These are phyloP conservation scores for Lipophrys pholis DNA, from an alignment of 2,113 vertebrate species.

Conservation along the genomic window DNA sequence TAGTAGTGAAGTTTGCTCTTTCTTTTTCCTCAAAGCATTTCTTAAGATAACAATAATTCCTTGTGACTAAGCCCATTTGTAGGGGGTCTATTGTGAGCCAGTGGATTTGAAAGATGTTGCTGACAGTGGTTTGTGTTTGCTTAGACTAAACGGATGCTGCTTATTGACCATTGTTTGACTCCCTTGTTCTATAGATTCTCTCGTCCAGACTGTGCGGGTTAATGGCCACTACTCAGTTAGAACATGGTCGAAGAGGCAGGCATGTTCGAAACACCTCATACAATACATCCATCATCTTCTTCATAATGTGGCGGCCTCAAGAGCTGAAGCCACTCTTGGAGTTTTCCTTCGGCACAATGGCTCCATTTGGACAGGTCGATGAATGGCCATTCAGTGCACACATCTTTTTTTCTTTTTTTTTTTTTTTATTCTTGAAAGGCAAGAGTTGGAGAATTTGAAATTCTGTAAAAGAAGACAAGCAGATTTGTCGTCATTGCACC, in stretches of 20 bases:
- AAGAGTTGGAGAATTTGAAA: constrained; percentile 17
- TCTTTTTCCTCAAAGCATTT: not conserved
- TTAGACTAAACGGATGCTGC: not conserved
- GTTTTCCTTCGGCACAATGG: constrained; percentile 44
- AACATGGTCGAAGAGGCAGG: constrained; percentile 49
- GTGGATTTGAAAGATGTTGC: constrained; percentile 3
- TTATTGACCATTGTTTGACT: constrained; percentile 26
- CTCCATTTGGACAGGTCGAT: constrained; percentile 66
- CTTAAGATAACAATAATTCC: not conserved
- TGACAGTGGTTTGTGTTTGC: constrained; percentile 23
- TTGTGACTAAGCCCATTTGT: constrained; percentile 9
- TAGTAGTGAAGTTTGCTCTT: not conserved
- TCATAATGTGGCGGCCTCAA: constrained; percentile 35
- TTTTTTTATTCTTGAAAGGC: not conserved
- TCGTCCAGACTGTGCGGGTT: constrained; percentile 39
- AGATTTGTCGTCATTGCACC: constrained; percentile 16
- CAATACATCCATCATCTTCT: constrained; percentile 51
- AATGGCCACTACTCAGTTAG: constrained; percentile 54
- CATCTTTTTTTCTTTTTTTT: not conserved
- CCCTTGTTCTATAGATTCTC: constrained; percentile 63
- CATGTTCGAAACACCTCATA: constrained; percentile 48
- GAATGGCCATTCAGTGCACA: constrained; percentile 19
- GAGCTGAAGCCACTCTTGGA: constrained; percentile 28
- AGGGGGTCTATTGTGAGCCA: not conserved
- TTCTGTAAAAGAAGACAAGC: not conserved